Evolutionary conservation across 2,888 invertebrate species (phyloP).

Genomic region (Lithophane socia): DNA sequence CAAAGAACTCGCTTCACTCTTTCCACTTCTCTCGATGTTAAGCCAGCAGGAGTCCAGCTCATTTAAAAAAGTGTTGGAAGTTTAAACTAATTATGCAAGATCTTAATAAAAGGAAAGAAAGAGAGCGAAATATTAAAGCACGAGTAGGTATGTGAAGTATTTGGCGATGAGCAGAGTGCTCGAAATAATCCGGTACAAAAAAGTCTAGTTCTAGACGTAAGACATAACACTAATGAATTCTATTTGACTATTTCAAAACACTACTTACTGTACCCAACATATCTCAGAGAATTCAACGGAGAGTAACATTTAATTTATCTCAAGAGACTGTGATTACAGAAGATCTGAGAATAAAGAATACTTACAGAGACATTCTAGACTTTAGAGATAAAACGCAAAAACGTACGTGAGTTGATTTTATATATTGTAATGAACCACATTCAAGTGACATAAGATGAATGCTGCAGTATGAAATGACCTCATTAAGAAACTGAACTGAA

Average conservation of each 20-base stretch:
- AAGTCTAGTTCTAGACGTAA: neutral
- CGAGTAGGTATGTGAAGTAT: neutral
- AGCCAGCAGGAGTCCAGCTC: too few species aligned
- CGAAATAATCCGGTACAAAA: neutral
- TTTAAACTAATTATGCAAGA: neutral
- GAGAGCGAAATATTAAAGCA: neutral
- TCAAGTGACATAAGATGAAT: conserved; percentile 15
- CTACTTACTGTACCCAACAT: neutral
- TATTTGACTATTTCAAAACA: neutral
- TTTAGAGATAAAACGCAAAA: neutral
- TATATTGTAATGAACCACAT: conserved; percentile 28
- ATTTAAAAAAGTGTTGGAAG: too few species aligned
- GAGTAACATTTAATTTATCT: conserved; percentile 12
- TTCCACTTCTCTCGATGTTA: too few species aligned
- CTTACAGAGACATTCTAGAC: neutral
- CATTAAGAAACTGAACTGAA: conserved; percentile 23
- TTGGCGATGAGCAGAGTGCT: neutral
- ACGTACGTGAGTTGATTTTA: conserved; percentile 18
- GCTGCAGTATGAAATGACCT: conserved; percentile 17
- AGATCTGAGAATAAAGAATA: conserved; percentile 9
- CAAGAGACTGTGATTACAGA: conserved; percentile 1
- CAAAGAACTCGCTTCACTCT: too few species aligned
- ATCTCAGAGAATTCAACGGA: neutral
- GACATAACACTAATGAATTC: neutral
- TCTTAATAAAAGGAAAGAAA: neutral